A percentile compares a stretch with the other conserved stretches of the same genome.
These are phyloP conservation scores for Drosophila subpulchrella DNA, from an alignment of 1,140 invertebrate genomes.

Conservation along the genomic window DNA sequence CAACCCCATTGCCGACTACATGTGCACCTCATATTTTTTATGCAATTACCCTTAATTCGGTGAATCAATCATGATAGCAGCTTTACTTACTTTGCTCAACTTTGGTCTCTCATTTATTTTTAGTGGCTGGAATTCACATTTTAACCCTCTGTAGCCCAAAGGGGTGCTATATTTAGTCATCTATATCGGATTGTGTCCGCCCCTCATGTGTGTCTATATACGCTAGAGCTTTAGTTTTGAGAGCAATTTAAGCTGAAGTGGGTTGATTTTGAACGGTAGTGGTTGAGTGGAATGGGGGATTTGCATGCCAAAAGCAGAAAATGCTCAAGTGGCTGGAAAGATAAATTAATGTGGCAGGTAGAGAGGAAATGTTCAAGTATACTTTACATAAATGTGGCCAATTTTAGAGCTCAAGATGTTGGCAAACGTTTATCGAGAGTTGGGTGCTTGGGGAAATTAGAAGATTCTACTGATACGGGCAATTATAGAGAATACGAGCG, in stretches of 20 bases:
- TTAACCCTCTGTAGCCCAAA: slow-evolving; percentile 11
- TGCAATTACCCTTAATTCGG: slow-evolving; percentile 78
- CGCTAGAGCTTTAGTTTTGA: slow-evolving; percentile 49
- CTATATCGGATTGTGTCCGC: slow-evolving; percentile 13
- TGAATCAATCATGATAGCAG: slow-evolving; percentile 76
- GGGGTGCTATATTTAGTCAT: slow-evolving; percentile 48
- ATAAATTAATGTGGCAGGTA: slow-evolving; percentile 64
- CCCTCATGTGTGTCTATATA: slow-evolving; percentile 11
- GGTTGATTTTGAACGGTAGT: slow-evolving; percentile 41
- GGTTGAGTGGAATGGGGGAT: slow-evolving; percentile 25
- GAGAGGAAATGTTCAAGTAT: slow-evolving; percentile 59
- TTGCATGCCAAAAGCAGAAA: slow-evolving; percentile 68
- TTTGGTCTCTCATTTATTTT: slow-evolving; percentile 58
- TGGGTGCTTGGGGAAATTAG: slow-evolving; percentile 9
- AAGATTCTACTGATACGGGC: slow-evolving; percentile 11
- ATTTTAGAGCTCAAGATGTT: slow-evolving; percentile 44
- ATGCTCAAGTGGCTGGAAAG: slow-evolving; percentile 16
- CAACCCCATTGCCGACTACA: slow-evolving; percentile 52
- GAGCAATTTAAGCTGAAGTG: slow-evolving; percentile 61
- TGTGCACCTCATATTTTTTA: slow-evolving; percentile 79
- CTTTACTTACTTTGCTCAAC: slow-evolving; percentile 28
- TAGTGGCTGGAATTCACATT: slow-evolving; percentile 46
- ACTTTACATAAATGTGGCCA: slow-evolving; percentile 69
- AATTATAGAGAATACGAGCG: neutral
- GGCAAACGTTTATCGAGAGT: slow-evolving; percentile 9